These are phyloP conservation scores for Diarsia rubi DNA, from an alignment of 2,888 invertebrate genomes.

Conservation along the genomic window DNA sequence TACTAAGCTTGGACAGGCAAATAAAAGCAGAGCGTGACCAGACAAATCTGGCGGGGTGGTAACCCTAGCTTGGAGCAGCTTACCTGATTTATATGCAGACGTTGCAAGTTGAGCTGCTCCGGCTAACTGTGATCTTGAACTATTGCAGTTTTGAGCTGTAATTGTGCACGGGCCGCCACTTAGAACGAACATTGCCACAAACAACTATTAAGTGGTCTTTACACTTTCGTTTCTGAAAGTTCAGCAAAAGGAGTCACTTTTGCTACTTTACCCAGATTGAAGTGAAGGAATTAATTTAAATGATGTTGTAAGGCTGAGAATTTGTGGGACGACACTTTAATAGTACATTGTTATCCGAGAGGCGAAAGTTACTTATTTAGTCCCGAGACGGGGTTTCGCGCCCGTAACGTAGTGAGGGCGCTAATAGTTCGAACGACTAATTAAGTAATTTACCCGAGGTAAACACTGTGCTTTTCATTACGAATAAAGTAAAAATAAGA, in stretches of 20 bases:
- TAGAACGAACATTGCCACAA: conserved; percentile 24
- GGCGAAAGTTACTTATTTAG: too few species aligned
- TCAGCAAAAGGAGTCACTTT: conserved; percentile 26
- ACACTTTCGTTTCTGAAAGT: conserved; percentile 36
- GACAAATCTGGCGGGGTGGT: background rate
- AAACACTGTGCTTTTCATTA: too few species aligned
- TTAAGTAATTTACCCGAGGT: too few species aligned
- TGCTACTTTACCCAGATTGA: background rate
- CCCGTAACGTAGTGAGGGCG: too few species aligned
- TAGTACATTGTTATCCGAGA: too few species aligned
- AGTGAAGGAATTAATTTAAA: background rate
- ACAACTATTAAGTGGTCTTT: conserved; percentile 50
- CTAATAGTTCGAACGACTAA: too few species aligned
- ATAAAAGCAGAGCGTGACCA: background rate
- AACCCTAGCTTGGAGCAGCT: conserved; percentile 1
- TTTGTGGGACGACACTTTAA: conserved; percentile 7
- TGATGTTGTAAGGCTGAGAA: background rate
- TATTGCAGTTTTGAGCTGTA: conserved; percentile 22
- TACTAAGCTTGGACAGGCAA: background rate
- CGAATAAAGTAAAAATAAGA: too few species aligned
- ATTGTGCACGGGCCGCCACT: conserved; percentile 21
- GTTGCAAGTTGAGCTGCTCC: conserved; percentile 6
- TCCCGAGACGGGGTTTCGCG: too few species aligned
- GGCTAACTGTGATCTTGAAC: conserved; percentile 10
- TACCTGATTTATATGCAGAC: conserved; percentile 49